Evolutionary conservation across 2,888 invertebrate species (phyloP).

Genomic region (Kuschelorhynchus macadamiae): DNA sequence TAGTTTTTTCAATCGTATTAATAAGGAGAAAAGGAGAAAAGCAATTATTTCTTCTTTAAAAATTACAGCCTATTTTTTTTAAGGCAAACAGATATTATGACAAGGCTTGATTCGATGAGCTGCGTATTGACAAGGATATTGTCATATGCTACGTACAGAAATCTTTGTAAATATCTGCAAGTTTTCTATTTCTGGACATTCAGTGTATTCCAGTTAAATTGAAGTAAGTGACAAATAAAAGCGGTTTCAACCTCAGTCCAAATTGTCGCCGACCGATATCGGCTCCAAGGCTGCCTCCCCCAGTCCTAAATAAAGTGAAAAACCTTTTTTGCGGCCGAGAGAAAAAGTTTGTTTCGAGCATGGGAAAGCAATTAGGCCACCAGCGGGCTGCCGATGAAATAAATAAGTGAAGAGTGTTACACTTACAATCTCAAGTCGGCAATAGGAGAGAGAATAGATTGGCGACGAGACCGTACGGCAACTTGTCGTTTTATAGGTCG

Average conservation of each 20-base stretch:
- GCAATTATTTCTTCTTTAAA: too few species aligned
- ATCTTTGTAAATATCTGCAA: too few species aligned
- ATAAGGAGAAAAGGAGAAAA: too few species aligned
- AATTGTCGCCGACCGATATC: constrained; percentile 21
- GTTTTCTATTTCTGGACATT: too few species aligned
- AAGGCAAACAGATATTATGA: too few species aligned
- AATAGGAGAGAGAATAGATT: constrained; percentile 18
- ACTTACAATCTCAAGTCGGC: constrained; percentile 31
- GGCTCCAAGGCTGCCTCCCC: constrained; percentile 12
- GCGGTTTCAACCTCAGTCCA: background rate
- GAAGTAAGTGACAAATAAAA: constrained; percentile 14
- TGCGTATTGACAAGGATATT: too few species aligned
- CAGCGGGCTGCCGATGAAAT: constrained; percentile 39
- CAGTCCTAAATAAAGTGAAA: constrained; percentile 34
- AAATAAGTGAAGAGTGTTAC: constrained; percentile 43
- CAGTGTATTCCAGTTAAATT: background rate
- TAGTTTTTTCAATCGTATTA: too few species aligned
- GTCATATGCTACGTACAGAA: too few species aligned
- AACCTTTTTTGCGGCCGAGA: constrained; percentile 42
- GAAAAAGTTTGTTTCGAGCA: constrained; percentile 48
- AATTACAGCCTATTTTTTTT: too few species aligned
- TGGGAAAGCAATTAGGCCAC: constrained; percentile 34
- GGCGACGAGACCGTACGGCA: constrained; percentile 9
- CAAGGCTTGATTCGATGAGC: too few species aligned
- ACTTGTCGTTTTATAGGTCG: constrained; percentile 2